Percentiles rank a stretch among this genome's conserved stretches.
phyloP scores from a whole-genome alignment of 2,797 vertebrate genomes.

The Petrocephalus schoutedeni region DNA sequence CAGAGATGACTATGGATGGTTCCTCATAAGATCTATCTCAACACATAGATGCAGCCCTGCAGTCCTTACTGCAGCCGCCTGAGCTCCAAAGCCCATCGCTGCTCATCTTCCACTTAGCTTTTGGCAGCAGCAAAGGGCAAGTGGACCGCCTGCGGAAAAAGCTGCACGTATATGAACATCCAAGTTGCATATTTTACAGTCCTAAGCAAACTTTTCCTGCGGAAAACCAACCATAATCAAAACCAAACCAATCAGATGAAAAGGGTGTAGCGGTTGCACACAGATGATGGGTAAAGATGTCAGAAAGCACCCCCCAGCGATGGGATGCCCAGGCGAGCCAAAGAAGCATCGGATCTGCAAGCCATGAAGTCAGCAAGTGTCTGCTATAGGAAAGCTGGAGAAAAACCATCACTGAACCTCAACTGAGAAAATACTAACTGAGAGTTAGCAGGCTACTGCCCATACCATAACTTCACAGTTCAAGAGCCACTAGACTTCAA shows the following conservation, averaged over 20 bases:
- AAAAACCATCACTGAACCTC: background rate
- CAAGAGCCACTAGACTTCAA: background rate
- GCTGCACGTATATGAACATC: background rate
- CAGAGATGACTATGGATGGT: background rate
- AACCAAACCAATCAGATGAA: background rate
- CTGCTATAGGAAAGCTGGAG: background rate
- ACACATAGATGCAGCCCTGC: background rate
- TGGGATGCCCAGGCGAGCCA: background rate
- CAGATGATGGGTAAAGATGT: background rate
- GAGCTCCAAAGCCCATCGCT: background rate
- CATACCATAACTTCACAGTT: background rate
- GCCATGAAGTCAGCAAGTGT: background rate
- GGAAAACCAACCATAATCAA: background rate
- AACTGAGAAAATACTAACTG: background rate
- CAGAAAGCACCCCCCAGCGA: background rate
- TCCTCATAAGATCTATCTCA: background rate
- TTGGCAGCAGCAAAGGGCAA: background rate
- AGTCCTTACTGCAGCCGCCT: background rate
- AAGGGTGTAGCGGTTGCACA: background rate
- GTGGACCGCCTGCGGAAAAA: background rate
- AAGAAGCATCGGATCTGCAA: background rate
- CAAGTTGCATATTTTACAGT: background rate
- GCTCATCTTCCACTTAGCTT: background rate
- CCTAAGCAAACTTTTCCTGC: background rate
- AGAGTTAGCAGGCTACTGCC: background rate